A percentile compares a stretch with the other conserved stretches of the same genome.
phyloP scores from a whole-genome alignment of 2,888 invertebrate genomes.

The Sussaba pulchella region DNA sequence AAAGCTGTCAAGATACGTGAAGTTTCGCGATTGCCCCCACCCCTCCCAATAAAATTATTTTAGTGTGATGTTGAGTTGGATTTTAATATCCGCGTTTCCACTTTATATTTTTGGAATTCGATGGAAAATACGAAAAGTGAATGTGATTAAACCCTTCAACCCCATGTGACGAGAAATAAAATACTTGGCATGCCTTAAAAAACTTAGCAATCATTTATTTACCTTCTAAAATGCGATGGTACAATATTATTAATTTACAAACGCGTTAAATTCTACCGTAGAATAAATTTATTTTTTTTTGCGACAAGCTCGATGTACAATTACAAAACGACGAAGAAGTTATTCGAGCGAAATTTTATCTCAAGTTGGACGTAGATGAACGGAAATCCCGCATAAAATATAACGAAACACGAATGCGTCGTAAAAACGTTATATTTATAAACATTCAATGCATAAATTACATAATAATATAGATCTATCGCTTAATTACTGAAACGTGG shows the following conservation, averaged over 20 bases:
- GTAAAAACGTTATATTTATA: slow-evolving; percentile 5
- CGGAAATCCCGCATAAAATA: slow-evolving; percentile 38
- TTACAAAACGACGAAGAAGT: slow-evolving; percentile 24
- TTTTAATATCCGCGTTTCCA: background rate
- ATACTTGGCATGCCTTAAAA: slow-evolving; percentile 38
- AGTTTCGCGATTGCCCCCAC: too few relatives aligned
- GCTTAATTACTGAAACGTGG: slow-evolving; percentile 5
- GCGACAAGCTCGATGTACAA: slow-evolving; percentile 30
- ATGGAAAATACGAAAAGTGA: background rate
- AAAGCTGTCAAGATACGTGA: too few relatives aligned
- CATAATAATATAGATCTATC: slow-evolving; percentile 17
- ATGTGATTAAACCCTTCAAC: background rate
- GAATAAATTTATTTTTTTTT: slow-evolving; percentile 2
- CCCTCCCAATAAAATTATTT: too few relatives aligned
- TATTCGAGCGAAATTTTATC: background rate
- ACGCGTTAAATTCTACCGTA: slow-evolving; percentile 4
- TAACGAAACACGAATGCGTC: slow-evolving; percentile 6
- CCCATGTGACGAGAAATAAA: background rate
- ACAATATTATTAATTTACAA: slow-evolving; percentile 14
- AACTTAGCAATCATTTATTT: slow-evolving; percentile 56
- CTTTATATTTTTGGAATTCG: background rate
- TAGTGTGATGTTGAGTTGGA: too few relatives aligned
- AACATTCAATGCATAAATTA: slow-evolving; percentile 28
- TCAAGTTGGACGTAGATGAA: slow-evolving; percentile 23
- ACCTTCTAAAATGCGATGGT: slow-evolving; percentile 22